phyloP scores from a whole-genome alignment of 2,797 vertebrate genomes.

The Buphagus erythrorhynchus region DNA sequence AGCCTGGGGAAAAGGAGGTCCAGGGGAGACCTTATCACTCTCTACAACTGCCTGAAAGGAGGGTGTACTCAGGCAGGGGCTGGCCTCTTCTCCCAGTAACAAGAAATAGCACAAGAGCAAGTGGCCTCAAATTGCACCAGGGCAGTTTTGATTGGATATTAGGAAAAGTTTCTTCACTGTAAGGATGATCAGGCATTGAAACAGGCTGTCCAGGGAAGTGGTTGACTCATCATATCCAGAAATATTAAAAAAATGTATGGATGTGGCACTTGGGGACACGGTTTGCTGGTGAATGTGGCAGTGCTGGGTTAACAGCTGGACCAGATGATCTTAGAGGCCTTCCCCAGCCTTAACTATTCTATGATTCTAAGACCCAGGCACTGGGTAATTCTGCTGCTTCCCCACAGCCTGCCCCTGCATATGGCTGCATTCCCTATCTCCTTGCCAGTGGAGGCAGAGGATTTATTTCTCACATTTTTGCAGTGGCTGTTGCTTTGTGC shows the following conservation, averaged over 20 bases:
- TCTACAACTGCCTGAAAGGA: not conserved
- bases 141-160: not conserved
- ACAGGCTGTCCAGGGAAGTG: not conserved
- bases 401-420: not conserved
- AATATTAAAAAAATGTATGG: not conserved
- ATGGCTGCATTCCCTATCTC: not conserved
- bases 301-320: not conserved
- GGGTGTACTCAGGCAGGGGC: too few species aligned
- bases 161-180: not conserved
- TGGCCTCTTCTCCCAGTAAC: not conserved
- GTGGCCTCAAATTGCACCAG: not conserved
- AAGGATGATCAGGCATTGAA: not conserved
- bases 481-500: not conserved
- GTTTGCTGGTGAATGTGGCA: not conserved
- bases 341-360: not conserved
- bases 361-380: not conserved
- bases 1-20: not conserved
- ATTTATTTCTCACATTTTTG: not conserved
- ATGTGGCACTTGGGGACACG: fast-evolving
- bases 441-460: not conserved
- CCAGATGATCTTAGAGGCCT: not conserved
- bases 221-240: not conserved
- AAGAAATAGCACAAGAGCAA: not conserved
- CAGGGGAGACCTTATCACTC: not conserved
- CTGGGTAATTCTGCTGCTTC: not conserved